A percentile compares a stretch with the other conserved stretches of the same genome.
Evolutionary conservation across 2,113 vertebrate genomes (phyloP).

Genomic region (Pelecanus crispus): DNA sequence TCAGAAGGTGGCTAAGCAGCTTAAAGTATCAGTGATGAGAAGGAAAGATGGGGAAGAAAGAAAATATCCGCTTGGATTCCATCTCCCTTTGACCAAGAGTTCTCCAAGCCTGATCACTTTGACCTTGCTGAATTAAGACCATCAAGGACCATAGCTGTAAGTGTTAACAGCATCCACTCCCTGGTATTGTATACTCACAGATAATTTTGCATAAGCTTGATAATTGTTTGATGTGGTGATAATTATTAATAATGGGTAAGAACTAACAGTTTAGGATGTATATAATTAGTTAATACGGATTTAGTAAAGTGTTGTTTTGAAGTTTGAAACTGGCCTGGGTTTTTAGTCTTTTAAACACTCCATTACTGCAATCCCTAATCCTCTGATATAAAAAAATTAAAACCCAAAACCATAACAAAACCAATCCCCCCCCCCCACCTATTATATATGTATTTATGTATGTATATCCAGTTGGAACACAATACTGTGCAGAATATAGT

Average conservation of each 20-base stretch:
- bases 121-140: not conserved
- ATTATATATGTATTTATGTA: not conserved
- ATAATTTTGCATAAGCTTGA: not conserved
- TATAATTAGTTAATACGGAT: not conserved
- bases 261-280: not conserved
- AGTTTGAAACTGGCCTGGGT: not conserved
- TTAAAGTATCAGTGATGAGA: not conserved
- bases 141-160: rapidly evolving
- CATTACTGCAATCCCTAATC: not conserved
- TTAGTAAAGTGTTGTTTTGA: not conserved
- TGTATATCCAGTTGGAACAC: not conserved
- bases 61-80: not conserved
- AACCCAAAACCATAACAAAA: not conserved
- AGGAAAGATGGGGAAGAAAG: not conserved
- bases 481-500: not conserved
- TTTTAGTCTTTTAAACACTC: not conserved
- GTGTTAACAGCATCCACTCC: not conserved
- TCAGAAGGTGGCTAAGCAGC: not conserved
- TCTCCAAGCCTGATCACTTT: not conserved
- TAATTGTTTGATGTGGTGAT: not conserved
- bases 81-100: not conserved
- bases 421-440: no score
- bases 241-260: not conserved
- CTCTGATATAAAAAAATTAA: not conserved
- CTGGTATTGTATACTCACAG: not conserved